Base-by-base conservation (phyloP, 1,140 invertebrate genomes). In the Cardiocondyla obscurior region DNA sequence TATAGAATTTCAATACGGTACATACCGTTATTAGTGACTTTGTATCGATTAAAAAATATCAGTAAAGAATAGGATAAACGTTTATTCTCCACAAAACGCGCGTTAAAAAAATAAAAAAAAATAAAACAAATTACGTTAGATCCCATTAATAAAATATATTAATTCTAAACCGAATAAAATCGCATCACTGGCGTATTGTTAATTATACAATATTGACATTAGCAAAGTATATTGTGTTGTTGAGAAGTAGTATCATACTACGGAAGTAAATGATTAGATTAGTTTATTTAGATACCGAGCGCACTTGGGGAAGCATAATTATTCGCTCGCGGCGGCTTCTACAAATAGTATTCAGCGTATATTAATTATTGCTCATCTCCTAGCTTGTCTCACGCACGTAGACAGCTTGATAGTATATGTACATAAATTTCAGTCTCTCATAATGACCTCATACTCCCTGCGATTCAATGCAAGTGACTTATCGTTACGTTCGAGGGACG, bases 311-410 rank as follows among this genome's bases (percentile, higher is more conserved):
- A 46, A 46, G 57, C 42, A 16, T 28, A 44, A 76, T 76, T 25
- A 62, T 76, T 76, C 30, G 53, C 72, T 74, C n/a, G 12, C 58
- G 53, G 39, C 33, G n/a, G 72, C n/a, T 79, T 69, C 44, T 16
- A 77, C 72, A 76, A 76, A 76, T 64, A 76, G 28, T 49, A 49
- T 64, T 76, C 73, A 22, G 57, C 30, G 64, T 76, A 76, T 76
- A 76, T 76, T 49, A 76, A 76, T 76, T 58, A 64, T 36, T 42
- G 73, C 8, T 76, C 58, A 42, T 44, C 22, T 49, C 57, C 58
- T 49, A 42, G 6, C 57, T 39, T 64, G 73, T 49, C 73, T 64
- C 58, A 8, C 1, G 51, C 14, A 16, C 51, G 25, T 10, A n/a
- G 3, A 12, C 3, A 16, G 46, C 36, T 76, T 44, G 30, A 76